Conservation (phyloP, 2,888 invertebrate genomes). For the Tillus elongatus region DNA sequence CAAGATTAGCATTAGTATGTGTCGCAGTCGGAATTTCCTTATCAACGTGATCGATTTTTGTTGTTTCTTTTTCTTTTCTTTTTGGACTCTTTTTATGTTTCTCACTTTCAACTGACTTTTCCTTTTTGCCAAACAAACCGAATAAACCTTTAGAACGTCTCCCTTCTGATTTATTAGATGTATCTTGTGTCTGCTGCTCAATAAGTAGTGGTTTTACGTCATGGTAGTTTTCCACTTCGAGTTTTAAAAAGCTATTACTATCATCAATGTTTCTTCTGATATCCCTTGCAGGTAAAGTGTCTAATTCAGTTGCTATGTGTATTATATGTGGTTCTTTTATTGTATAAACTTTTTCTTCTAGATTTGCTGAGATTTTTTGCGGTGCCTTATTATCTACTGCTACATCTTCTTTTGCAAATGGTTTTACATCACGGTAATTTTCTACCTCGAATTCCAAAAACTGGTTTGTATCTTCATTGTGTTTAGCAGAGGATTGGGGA, state of each 20-base stretch:
- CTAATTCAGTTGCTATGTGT: too few species aligned
- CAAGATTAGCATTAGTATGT: not conserved
- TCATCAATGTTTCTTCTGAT: not conserved
- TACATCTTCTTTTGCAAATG: not conserved
- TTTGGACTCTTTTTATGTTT: not conserved
- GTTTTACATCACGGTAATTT: conserved; percentile 22
- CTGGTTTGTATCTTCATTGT: conserved; percentile 16
- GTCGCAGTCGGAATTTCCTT: too few species aligned
- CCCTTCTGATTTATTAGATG: too few species aligned
- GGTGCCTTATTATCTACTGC: conserved; percentile 19
- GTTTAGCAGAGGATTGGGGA: not conserved
- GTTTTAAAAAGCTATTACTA: conserved; percentile 19
- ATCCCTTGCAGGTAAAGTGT: not conserved
- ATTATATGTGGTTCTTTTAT: too few species aligned
- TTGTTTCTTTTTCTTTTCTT: not conserved
- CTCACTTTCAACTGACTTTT: not conserved
- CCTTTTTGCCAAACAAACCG: conserved; percentile 1
- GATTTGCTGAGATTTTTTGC: conserved; percentile 19
- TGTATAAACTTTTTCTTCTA: conserved; percentile 16
- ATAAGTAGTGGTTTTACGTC: too few species aligned
- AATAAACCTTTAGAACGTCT: conserved; percentile 3
- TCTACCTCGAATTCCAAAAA: conserved; percentile 24
- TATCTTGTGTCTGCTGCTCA: too few species aligned
- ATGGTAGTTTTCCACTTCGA: conserved; percentile 19
- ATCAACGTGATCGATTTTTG: not conserved